Percentiles rank a stretch among this genome's conserved stretches.
Evolutionary conservation across 1,140 invertebrate genomes (phyloP).

Genomic region (Bombyx mori): DNA sequence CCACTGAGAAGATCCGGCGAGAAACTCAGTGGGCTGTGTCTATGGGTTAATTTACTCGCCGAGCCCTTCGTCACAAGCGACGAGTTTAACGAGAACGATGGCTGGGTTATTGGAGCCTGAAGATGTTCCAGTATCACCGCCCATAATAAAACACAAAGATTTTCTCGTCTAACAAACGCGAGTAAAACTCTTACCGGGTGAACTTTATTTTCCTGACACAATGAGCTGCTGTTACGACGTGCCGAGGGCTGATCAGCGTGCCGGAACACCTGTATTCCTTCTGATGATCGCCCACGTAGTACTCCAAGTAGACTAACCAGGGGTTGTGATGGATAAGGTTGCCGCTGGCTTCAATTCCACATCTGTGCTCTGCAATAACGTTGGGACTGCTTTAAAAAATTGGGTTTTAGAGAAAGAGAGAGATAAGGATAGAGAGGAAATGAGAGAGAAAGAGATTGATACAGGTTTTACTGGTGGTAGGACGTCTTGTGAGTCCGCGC

Average conservation of each 20-base stretch:
- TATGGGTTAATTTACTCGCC: too few species aligned
- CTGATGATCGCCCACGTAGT: constrained; percentile 1
- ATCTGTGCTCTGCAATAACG: constrained; percentile 9
- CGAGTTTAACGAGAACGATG: too few species aligned
- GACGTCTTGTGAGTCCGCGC: too few species aligned
- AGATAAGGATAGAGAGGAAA: background rate
- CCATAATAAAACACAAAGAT: too few species aligned
- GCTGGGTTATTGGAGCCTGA: too few species aligned
- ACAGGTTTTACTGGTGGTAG: too few species aligned
- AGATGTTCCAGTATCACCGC: too few species aligned
- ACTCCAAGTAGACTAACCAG: constrained; percentile 15
- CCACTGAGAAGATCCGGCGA: too few species aligned
- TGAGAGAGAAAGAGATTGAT: too few species aligned
- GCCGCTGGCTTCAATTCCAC: constrained; percentile 20
- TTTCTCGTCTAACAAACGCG: background rate
- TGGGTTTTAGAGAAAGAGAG: background rate
- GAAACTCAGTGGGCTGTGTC: too few species aligned
- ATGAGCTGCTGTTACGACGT: constrained; percentile 91
- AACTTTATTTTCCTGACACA: constrained; percentile 70
- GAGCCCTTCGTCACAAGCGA: too few species aligned
- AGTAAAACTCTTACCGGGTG: constrained; percentile 15
- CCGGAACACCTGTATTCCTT: constrained; percentile 79
- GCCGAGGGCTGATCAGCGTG: constrained; percentile 81
- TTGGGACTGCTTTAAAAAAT: too few species aligned
- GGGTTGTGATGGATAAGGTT: constrained; percentile 19